Conservation (phyloP, 2,113 vertebrate genomes). For the Elephas maximus region DNA sequence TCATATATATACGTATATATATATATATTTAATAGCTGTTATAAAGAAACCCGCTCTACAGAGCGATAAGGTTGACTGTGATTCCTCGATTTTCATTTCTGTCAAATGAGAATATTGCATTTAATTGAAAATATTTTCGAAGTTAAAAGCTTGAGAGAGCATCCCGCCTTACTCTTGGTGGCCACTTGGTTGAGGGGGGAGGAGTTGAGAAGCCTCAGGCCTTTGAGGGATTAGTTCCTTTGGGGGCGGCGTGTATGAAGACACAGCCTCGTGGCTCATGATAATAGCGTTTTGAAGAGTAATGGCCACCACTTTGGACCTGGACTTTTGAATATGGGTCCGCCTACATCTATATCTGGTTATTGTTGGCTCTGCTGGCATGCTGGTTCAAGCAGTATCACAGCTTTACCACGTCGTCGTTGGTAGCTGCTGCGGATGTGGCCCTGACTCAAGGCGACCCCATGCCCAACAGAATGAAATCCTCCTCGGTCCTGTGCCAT, state of each 20-base stretch:
- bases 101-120: neutral
- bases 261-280: accelerated
- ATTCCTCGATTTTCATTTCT: neutral
- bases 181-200: too few relatives aligned
- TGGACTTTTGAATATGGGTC: neutral
- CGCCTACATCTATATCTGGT: neutral
- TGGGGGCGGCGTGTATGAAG: too few relatives aligned
- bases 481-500: too few relatives aligned
- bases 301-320: neutral
- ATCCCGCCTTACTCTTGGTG: accelerated
- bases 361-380: accelerated
- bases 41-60: neutral
- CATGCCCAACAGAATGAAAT: too few relatives aligned
- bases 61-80: neutral
- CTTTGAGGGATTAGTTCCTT: neutral
- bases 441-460: too few relatives aligned
- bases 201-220: accelerated
- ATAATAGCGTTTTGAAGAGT: neutral
- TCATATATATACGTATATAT: too few relatives aligned
- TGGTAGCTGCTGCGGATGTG: too few relatives aligned
- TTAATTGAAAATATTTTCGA: too few relatives aligned
- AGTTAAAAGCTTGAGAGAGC: neutral
- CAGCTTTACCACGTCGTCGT: too few relatives aligned
- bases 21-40: too few relatives aligned
- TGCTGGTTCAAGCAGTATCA: neutral